Base-by-base conservation (phyloP, 2,113 vertebrate genomes). In the Polyodon spathula region DNA sequence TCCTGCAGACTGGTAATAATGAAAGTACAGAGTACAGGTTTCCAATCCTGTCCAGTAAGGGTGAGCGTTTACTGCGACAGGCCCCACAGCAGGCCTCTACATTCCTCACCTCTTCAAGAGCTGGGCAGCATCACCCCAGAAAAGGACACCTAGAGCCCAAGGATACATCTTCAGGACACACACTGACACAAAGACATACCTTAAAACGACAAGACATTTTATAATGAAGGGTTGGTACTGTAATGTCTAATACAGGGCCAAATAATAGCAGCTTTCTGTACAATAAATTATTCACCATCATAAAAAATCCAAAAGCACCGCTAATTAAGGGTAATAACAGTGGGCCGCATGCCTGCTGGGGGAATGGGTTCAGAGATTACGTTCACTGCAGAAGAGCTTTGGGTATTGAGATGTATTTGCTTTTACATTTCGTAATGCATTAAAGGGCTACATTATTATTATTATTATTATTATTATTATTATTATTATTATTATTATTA, bases 301-400 rank as follows among this genome's bases (percentile, higher is more conserved):
- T 10, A 48, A 54, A 56, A 56, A 65, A 43, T 63, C 68, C 16
- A 15, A 53, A 11, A 57, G 56, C 56, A 15, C 41, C 44, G 40
- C 46, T 61, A 60, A 64, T 84, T 82, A 81, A 77, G 69, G 77
- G 70, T 73, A 84, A 72, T 73, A 74, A 79, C 72, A 72, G 76
- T 76, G 62, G 65, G 78, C 65, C 69, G 71, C 66, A 66, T 68
- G 74, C 77, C 81, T 67, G 66, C 62, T 76, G 81, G 83, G 76
- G 63, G n/a, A 61, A 46, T 44, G 41, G 43, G 43, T 16, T 27
- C 58, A 59, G 27, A 41, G 58, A 3, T 38, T 55, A 4, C 8
- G 42, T 17, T 37, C 12, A 46, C 42, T 59, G 16, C 37, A 55
- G 15, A 55, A 4, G 11, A 37, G 66, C 53, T 66, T 68, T 73